Percentiles rank a stretch among this genome's conserved stretches.
These are phyloP conservation scores for Diprion similis DNA, from an alignment of 1,140 invertebrate species.

Conservation along the genomic window DNA sequence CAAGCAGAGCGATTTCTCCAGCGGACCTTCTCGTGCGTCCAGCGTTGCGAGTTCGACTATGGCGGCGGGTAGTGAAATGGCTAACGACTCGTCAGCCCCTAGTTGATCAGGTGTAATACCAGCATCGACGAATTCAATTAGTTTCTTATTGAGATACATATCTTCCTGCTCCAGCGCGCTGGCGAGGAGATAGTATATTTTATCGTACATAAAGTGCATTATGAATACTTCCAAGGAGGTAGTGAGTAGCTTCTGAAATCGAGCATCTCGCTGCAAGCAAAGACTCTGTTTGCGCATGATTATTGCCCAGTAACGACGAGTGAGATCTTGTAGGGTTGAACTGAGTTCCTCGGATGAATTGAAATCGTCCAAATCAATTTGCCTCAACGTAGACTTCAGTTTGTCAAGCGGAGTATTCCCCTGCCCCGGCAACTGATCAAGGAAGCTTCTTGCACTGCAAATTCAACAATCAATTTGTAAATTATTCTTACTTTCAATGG, in stretches of 20 bases:
- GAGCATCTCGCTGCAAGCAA: slow-evolving; percentile 43
- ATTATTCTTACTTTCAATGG: slow-evolving; percentile 11
- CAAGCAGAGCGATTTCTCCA: slow-evolving; percentile 45
- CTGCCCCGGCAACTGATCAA: slow-evolving; percentile 29
- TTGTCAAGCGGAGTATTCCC: slow-evolving; percentile 22
- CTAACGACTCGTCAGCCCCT: slow-evolving; percentile 35
- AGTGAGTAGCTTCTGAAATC: slow-evolving; percentile 45
- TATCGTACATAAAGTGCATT: slow-evolving; percentile 43
- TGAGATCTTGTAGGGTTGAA: slow-evolving; percentile 39
- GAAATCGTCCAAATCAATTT: slow-evolving; percentile 27
- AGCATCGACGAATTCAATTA: slow-evolving; percentile 32
- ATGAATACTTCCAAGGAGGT: slow-evolving; percentile 44
- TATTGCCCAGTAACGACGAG: slow-evolving; percentile 40
- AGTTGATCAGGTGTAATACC: slow-evolving; percentile 43
- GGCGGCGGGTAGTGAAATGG: slow-evolving; percentile 41
- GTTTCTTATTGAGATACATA: slow-evolving; percentile 33
- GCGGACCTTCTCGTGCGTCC: slow-evolving; percentile 37
- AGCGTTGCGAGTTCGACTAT: slow-evolving; percentile 46
- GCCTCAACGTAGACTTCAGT: slow-evolving; percentile 29
- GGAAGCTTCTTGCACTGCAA: slow-evolving; percentile 40
- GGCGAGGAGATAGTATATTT: slow-evolving; percentile 37
- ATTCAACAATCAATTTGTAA: background rate
- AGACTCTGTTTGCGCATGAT: slow-evolving; percentile 39
- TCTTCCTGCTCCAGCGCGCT: slow-evolving; percentile 34
- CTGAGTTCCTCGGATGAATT: slow-evolving; percentile 35